Base-by-base conservation (phyloP, 1,140 invertebrate genomes). In the Zaprionus inermis region DNA sequence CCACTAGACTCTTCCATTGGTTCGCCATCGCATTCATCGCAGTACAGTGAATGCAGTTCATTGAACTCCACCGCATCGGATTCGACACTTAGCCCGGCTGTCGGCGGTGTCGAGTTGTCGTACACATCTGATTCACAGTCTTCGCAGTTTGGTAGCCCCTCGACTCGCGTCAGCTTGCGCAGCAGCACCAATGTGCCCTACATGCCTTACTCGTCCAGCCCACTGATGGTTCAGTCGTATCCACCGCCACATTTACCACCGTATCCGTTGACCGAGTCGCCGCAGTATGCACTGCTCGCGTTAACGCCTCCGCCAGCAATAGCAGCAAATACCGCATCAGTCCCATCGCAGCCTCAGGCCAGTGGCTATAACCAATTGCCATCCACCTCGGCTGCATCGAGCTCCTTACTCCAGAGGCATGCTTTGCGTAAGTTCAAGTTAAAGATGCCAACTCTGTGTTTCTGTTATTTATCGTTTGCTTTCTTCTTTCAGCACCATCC, bases 121-220 rank as follows among this genome's bases (percentile, higher is more conserved):
- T 91, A 91, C 59, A 84, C 90, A 7, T 90, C 90, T 3, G 86
- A 70, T 51, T 89, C 80, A 22, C 84, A 88, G 44, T 91, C 86
- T 1, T 91, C 90, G 18, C 86, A 91, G 64, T 91, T 78, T 36
- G 88, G 88, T 60, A 90, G 90, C 22, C 81, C 90, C 24, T 82
- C 83, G 16, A 61, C 78, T 7, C 73, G 89, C 10, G 38, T 72
- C 36, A 92, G 82, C 56, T 18, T 91, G 52, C 91, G 85, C 9
- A 86, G 83, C n/a, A 83, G 72, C 61, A 78, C 75, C 32, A 91
- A 90, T 55, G 78, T 92, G 16, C 91, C 91, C 60, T 91, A 91
- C 61, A 81, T 90, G 82, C 84, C 84, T 58, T 90, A 90, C 71
- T 81, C 85, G n/a, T 90, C 89, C 74, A 91, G 90, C 58, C 90